Percentiles rank a stretch among this genome's conserved stretches.
Evolutionary conservation across 2,888 invertebrate genomes (phyloP).

Genomic region (Polydrusus cervinus): DNA sequence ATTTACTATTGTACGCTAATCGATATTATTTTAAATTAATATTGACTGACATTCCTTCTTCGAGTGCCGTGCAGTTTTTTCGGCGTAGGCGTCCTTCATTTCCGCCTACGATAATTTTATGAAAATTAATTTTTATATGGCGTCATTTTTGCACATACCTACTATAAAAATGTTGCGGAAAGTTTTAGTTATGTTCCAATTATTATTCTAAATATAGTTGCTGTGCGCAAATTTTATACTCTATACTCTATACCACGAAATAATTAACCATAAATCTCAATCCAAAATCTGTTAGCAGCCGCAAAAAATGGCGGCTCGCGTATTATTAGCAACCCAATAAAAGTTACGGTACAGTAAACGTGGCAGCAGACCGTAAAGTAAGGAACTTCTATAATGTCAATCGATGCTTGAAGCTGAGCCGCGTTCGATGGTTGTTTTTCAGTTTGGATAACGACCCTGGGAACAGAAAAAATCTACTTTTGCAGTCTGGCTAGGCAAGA

Average conservation of each 20-base stretch:
- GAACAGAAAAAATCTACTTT: no score
- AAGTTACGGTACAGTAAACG: constrained; percentile 55
- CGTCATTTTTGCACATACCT: no score
- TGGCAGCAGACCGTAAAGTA: constrained; percentile 58
- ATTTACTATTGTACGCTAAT: no score
- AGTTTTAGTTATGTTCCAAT: background rate
- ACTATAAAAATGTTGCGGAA: no score
- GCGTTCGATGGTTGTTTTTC: constrained; percentile 28
- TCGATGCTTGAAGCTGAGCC: constrained; percentile 49
- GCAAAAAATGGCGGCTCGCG: constrained; percentile 24
- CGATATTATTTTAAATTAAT: no score
- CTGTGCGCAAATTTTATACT: background rate
- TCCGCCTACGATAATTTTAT: no score
- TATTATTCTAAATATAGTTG: constrained; percentile 1
- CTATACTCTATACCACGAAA: constrained; percentile 12
- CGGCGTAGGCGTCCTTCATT: no score
- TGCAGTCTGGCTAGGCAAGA: no score
- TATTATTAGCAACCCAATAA: constrained; percentile 57
- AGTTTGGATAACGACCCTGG: constrained; percentile 53
- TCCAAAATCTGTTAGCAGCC: background rate
- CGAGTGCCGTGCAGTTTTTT: no score
- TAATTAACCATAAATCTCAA: constrained; percentile 19
- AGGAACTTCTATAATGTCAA: constrained; percentile 55
- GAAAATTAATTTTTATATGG: no score
- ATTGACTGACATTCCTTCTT: no score